Conservation (phyloP, 2,797 vertebrate species). For the Rallus crepitans region DNA sequence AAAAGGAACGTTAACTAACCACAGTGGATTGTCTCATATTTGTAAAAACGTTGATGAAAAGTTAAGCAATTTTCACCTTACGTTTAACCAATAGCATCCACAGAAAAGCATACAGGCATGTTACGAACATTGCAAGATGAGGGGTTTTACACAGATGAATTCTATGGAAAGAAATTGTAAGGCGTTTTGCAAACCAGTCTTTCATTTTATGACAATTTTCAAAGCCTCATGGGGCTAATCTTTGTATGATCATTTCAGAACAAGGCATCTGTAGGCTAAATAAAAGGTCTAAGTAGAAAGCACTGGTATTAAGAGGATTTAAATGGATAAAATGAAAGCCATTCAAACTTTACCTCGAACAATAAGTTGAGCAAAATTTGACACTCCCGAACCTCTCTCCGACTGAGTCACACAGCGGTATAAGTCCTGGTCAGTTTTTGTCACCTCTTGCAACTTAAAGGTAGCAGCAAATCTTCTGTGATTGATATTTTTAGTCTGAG, state of each 20-base stretch:
- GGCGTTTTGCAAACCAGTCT: neutral
- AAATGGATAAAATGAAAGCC: neutral
- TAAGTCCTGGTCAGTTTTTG: slow-evolving; percentile 93
- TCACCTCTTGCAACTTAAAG: slow-evolving; percentile 94
- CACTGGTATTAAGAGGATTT: neutral
- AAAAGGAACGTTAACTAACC: neutral
- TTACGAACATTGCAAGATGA: neutral
- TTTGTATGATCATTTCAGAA: neutral
- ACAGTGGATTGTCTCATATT: neutral
- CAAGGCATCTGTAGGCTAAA: neutral
- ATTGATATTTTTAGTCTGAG: slow-evolving; percentile 96
- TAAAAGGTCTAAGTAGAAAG: neutral
- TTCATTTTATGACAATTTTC: neutral
- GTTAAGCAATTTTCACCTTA: neutral
- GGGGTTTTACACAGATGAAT: neutral
- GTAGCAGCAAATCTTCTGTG: slow-evolving; percentile 96
- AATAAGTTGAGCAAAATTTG: slow-evolving; percentile 96
- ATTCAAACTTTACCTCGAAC: slow-evolving; percentile 89
- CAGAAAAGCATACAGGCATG: neutral
- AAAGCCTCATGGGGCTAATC: neutral
- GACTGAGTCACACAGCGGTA: slow-evolving; percentile 98
- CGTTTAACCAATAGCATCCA: neutral
- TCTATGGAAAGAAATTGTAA: neutral
- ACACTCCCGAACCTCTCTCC: slow-evolving; percentile 94
- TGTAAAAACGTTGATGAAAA: neutral